phyloP scores from a whole-genome alignment of 1,140 invertebrate genomes.

The Drepana arcuata region DNA sequence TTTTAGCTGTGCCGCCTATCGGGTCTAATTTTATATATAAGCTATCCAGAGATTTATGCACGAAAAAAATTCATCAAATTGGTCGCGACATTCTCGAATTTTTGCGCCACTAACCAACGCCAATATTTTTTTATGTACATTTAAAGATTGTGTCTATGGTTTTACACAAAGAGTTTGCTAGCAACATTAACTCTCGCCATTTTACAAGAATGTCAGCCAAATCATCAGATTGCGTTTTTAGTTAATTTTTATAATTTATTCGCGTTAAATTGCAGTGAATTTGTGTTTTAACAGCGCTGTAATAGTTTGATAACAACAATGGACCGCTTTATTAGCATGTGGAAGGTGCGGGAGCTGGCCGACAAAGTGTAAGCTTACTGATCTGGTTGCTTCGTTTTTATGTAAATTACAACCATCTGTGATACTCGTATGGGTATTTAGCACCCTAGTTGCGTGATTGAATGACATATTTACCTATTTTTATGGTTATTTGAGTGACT shows the following conservation, averaged over 20 bases:
- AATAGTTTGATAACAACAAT: slow-evolving; percentile 44
- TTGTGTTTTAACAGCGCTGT: slow-evolving; percentile 30
- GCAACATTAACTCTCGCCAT: slow-evolving; percentile 59
- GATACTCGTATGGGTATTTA: slow-evolving; percentile 19
- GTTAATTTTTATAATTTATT: slow-evolving; percentile 55
- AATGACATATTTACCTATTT: slow-evolving; percentile 3
- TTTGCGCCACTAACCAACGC: too few relatives aligned
- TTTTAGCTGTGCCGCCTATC: too few relatives aligned
- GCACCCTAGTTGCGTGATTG: slow-evolving; percentile 14
- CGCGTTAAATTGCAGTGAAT: slow-evolving; percentile 41
- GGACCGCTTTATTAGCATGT: slow-evolving; percentile 87
- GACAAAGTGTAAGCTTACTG: slow-evolving; percentile 98
- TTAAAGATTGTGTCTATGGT: neutral
- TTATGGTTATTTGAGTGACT: too few relatives aligned
- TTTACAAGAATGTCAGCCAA: slow-evolving; percentile 73
- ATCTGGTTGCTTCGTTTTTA: slow-evolving; percentile 47
- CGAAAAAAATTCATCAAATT: too few relatives aligned
- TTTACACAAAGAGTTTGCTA: slow-evolving; percentile 10
- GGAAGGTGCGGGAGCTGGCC: slow-evolving; percentile 94
- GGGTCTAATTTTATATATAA: too few relatives aligned
- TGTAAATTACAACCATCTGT: slow-evolving; percentile 48
- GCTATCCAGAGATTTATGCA: too few relatives aligned
- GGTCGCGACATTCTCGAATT: too few relatives aligned
- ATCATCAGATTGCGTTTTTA: slow-evolving; percentile 69
- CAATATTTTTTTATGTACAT: too few relatives aligned